Evolutionary conservation across 2,888 invertebrate genomes (phyloP).

Genomic region (Ptycholaimellus sp.): DNA sequence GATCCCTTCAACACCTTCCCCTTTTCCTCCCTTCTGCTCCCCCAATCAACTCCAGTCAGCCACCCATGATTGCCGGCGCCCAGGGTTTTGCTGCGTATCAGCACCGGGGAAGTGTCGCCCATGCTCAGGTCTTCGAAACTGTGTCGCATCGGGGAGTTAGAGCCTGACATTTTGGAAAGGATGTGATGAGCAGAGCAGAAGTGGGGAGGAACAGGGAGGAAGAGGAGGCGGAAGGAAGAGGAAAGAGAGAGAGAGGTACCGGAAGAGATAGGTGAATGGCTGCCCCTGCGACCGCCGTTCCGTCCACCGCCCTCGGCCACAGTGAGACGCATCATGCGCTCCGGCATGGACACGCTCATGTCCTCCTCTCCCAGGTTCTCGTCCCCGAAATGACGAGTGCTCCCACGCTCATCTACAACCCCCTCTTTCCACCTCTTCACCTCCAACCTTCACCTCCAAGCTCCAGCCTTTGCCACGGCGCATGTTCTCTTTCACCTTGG

Average conservation of each 20-base stretch:
- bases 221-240: too few species aligned
- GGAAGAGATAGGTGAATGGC: too few species aligned
- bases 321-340: not conserved
- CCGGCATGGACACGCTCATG: not conserved
- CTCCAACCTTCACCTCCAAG: not conserved
- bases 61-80: not conserved
- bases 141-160: not conserved
- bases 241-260: too few species aligned
- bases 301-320: too few species aligned
- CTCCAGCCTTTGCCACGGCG: not conserved
- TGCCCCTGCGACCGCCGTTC: not conserved
- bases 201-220: too few species aligned
- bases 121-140: not conserved
- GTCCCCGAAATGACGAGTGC: not conserved
- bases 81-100: not conserved
- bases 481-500: not conserved
- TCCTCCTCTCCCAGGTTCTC: not conserved
- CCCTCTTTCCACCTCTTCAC: not conserved
- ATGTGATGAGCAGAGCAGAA: too few species aligned
- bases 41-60: not conserved
- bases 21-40: too few species aligned
- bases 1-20: not conserved
- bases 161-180: too few species aligned
- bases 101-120: not conserved
- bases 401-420: too few species aligned